phyloP scores from a whole-genome alignment of 2,888 invertebrate species.

The Noctua comes region DNA sequence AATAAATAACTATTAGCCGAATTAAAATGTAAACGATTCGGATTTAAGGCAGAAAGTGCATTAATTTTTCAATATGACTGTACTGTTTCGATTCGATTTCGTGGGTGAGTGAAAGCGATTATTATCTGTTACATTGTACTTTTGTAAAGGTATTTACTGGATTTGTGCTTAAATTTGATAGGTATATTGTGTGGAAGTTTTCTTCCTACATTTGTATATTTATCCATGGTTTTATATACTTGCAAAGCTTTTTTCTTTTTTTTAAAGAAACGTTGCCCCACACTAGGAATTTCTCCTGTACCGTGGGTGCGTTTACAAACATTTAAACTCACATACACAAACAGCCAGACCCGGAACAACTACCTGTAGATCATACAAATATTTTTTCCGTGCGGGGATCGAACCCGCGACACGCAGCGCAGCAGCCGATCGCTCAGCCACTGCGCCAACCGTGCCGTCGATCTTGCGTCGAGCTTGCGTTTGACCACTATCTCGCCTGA shows the following conservation, averaged over 20 bases:
- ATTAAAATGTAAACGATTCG: constrained; percentile 37
- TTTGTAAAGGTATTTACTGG: background rate
- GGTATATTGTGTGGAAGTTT: background rate
- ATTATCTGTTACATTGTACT: background rate
- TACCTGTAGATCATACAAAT: too few species aligned
- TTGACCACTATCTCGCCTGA: background rate
- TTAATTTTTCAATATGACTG: constrained; percentile 23
- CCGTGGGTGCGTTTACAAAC: too few species aligned
- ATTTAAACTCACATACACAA: too few species aligned
- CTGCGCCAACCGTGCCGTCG: too few species aligned
- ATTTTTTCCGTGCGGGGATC: too few species aligned
- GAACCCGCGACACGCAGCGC: too few species aligned
- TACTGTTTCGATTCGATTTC: constrained; percentile 28
- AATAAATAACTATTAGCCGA: constrained; percentile 34
- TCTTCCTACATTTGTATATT: background rate
- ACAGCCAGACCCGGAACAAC: too few species aligned
- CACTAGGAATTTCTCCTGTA: too few species aligned
- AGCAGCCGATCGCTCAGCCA: too few species aligned
- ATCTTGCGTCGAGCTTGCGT: too few species aligned
- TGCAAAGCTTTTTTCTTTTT: too few species aligned
- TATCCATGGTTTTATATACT: background rate
- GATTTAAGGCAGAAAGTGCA: constrained; percentile 26
- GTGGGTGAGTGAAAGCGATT: constrained; percentile 13
- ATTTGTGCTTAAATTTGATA: background rate
- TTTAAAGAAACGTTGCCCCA: too few species aligned